Evolutionary conservation across 2,113 vertebrate species (phyloP), one percentile per base, ranked within the genome.

Genomic region (Pluvianellus socialis): DNA sequence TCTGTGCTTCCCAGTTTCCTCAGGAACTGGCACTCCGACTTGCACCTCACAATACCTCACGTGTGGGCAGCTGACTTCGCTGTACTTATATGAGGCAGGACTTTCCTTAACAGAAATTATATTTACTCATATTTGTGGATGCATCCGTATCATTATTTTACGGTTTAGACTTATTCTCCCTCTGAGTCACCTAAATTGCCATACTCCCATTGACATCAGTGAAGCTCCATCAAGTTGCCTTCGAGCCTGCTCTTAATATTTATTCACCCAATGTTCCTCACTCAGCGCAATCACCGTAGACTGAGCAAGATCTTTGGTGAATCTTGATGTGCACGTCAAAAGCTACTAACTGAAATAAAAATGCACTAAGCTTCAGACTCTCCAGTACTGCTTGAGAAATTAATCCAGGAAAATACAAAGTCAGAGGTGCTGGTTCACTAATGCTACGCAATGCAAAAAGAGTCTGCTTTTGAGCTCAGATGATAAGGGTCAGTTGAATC

Each of bases 1-100:
- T 0, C 2, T 0, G 4, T 9, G 4, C 2, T 6, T 12, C 6
- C 3, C 45, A 14, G 28, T 4, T 33, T 28, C 32, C 35, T 52
- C 7, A 35, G 44, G 73, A 21, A 5, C 35, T 2, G 28, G 33
- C 33, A 26, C 19, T 12, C 40, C n/a, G 4, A 0, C 4, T 44
- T 16, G 12, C 32, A 18, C 27, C 45, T 10, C 4, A 4, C 27
- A 32, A 5, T 0, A 13, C 40, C 10, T 38, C 12, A 3, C 0
- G 0, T 7, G 9, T 0, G 23, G 52, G 45, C 40, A 19, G 3
- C 50, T 19, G 11, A 35, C 65, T 5, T 7, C 12, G 40, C 63
- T 23, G 63, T 0, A 35, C 40, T 8, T 4, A 17, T 1, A 27
- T 0, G 12, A 45, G n/a, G 38, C 19, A 33, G 66, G 38, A 42